Base-by-base conservation (phyloP, 2,888 invertebrate species). In the Microchrysa polita region DNA sequence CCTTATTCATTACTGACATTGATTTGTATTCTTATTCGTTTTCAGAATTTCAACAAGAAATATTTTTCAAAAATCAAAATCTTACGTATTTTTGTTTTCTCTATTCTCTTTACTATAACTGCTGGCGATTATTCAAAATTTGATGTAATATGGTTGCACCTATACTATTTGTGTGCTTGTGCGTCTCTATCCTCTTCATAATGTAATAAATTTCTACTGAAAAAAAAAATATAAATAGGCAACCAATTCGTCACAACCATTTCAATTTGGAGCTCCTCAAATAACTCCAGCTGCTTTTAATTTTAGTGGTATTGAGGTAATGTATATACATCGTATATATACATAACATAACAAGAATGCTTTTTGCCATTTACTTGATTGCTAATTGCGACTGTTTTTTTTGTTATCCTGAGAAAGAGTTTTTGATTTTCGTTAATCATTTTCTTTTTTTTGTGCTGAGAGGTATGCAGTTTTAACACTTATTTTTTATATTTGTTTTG, bases 181-280 rank as follows among this genome's bases (percentile, higher is more conserved):
- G 10, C 53, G 55, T 53, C 20, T 5, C 18, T 67, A 22, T 67
- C 23, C 42, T 67, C 48, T 44, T 67, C 7, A n/a, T n/a, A 53
- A 34, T 48, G n/a, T 23, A 7, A 65, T n/a, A 65, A 48, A 48
- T 48, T 48, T 65, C 23, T 27, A 27, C 20, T 60, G 27, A 4
- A 60, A 22, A 27, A 23, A 69, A 67, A 52, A 72, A 74, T 60
- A n/a, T 67, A 60, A 34, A 34, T 34, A 76, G 76, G 73, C 75
- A 73, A 71, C 73, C 72, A 75, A 75, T 60, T 48, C 79, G 78
- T 75, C 79, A 76, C 80, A 80, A 79, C 81, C 81, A 73, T 82
- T 81, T 79, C 81, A 80, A 78, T 82, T 82, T 79, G 81, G 81
- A 79, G 80, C 80, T 73, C 75, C 77, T 73, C 78, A 80, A 79